Evolutionary conservation across 2,797 vertebrate genomes (phyloP).

Genomic region (Alauda arvensis): DNA sequence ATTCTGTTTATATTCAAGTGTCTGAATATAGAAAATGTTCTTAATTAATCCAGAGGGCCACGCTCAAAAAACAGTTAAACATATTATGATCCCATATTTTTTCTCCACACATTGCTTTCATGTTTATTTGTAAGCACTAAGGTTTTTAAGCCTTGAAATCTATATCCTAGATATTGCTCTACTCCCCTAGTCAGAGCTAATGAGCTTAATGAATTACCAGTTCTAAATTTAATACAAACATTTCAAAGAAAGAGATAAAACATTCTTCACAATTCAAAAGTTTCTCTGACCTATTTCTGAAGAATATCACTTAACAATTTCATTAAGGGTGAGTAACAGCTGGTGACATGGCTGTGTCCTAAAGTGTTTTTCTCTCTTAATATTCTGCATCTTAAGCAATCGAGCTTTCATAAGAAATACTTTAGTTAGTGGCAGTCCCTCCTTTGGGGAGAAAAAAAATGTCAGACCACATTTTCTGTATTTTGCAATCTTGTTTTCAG

Average conservation of each 20-base stretch:
- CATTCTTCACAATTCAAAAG: slow-evolving; percentile 59
- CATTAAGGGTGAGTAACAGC: slow-evolving; percentile 86
- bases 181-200: slow-evolving; percentile 52
- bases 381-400: slow-evolving; percentile 84
- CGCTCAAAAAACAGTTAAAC: slow-evolving; percentile 55
- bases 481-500: slow-evolving; percentile 73
- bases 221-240: slow-evolving; percentile 60
- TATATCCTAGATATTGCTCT: slow-evolving; percentile 58
- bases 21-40: slow-evolving; percentile 55
- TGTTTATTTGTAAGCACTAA: slow-evolving; percentile 64
- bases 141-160: slow-evolving; percentile 50
- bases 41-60: slow-evolving; percentile 56
- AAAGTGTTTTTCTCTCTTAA: slow-evolving; percentile 82
- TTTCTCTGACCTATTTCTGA: slow-evolving; percentile 83
- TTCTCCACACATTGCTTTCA: slow-evolving; percentile 41
- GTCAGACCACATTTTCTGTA: slow-evolving; percentile 83
- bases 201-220: slow-evolving; percentile 62
- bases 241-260: slow-evolving; percentile 66
- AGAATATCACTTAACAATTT: slow-evolving; percentile 84
- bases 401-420: slow-evolving; percentile 81
- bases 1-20: slow-evolving; percentile 55
- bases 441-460: slow-evolving; percentile 81
- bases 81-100: slow-evolving; percentile 55
- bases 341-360: slow-evolving; percentile 84
- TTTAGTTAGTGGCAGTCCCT: slow-evolving; percentile 77